Base-by-base conservation (phyloP, 2,113 vertebrate genomes). In the Smithornis capensis region DNA sequence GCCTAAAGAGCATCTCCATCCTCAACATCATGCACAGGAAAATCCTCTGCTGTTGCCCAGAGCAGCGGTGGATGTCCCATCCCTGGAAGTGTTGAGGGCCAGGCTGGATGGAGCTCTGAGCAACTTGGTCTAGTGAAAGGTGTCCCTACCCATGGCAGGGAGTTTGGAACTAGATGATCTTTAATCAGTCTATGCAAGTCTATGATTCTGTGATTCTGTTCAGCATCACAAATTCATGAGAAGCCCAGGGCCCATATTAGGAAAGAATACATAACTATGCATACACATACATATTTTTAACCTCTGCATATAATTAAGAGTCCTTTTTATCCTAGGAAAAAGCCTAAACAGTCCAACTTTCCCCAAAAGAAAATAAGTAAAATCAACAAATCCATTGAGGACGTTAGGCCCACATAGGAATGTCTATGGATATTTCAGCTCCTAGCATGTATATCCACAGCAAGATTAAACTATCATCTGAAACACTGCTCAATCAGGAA, bases 11-110 rank as follows among this genome's bases (percentile, higher is more conserved):
- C 6, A n/a, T 53, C 53, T 80, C 67, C 1, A 10, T 18, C 27
- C 23, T 6, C 21, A 90, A 5, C 5, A 4, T 22, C 14, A 4
- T 0, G 1, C 5, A n/a, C 15, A 56, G 33, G 10, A 14, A 50
- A 45, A 13, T 29, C 21, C 35, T 69, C 65, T 33, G 40, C 65
- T 70, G n/a, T 1, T 63, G 28, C 13, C 29, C 62, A 55, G 29
- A 89, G n/a, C 68, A 62, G 5, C 55, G 40, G n/a, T 40, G 47
- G 5, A 6, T 55, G 47, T 47, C 17, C n/a, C 40, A 76, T 15
- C 55, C 55, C 38, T 76, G 38, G 16, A 75, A n/a, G 24, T 10
- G 40, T 31, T 47, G 47, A 55, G 22, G 33, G 38, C 29, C n/a
- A 76, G 40, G 25, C n/a, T 27, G 19, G 60, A 68, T 40, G 53